Evolutionary conservation across 2,888 invertebrate species (phyloP).

Genomic region (Dynastes maya): DNA sequence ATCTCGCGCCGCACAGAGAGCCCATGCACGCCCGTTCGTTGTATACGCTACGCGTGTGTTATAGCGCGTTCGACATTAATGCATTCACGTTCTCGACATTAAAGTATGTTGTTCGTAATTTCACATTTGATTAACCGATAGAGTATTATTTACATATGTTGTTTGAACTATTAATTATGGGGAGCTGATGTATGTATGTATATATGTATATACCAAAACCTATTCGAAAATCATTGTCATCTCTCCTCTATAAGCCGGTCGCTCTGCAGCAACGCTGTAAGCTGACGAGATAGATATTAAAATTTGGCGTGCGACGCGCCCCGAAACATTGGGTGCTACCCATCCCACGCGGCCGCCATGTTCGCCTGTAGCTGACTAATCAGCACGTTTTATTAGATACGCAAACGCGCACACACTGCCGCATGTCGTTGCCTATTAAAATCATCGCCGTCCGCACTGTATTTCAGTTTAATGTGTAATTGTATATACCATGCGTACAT

Average conservation of each 20-base stretch:
- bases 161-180: constrained; percentile 51
- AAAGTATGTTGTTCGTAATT: constrained; percentile 51
- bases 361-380: constrained; percentile 66
- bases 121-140: constrained; percentile 53
- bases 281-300: constrained; percentile 42
- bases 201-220: constrained; percentile 56
- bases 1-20: not conserved
- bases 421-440: constrained; percentile 70
- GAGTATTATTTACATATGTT: constrained; percentile 61
- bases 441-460: constrained; percentile 65
- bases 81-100: constrained; percentile 46
- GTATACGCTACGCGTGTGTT: not conserved
- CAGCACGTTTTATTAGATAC: constrained; percentile 68
- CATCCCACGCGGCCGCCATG: constrained; percentile 63
- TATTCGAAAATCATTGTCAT: constrained; percentile 35
- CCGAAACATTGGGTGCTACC: constrained; percentile 42
- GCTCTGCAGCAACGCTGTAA: not conserved
- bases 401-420: constrained; percentile 62
- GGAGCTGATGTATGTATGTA: constrained; percentile 53
- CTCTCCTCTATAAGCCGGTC: constrained; percentile 17
- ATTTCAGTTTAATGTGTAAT: constrained; percentile 66
- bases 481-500: constrained; percentile 61
- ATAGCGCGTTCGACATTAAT: constrained; percentile 37
- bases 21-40: constrained; percentile 4
- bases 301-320: constrained; percentile 51